A percentile compares a stretch with the other conserved stretches of the same genome.
Evolutionary conservation across 2,888 invertebrate species (phyloP).

Genomic region (Ectemnius lituratus): DNA sequence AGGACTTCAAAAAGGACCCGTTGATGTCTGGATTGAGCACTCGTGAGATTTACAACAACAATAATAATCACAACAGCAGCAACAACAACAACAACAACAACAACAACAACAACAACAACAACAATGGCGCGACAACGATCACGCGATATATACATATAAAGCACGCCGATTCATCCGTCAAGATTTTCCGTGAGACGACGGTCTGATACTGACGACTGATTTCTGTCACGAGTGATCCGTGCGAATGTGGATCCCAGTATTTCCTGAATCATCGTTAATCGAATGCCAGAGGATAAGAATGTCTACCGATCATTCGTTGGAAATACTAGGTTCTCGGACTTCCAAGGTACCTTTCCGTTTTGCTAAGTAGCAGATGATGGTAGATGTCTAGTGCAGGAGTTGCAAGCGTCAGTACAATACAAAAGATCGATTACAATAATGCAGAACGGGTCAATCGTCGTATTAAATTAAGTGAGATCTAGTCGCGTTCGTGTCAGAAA

Average conservation of each 20-base stretch:
- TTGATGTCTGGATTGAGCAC: constrained; percentile 41
- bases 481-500: no score
- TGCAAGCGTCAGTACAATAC: no score
- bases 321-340: no score
- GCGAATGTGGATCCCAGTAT: background rate
- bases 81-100: constrained; percentile 44
- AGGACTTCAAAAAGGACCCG: constrained; percentile 42
- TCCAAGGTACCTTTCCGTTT: no score
- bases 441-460: no score
- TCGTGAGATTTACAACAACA: constrained; percentile 54
- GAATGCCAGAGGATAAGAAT: no score
- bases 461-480: no score
- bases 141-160: constrained; percentile 77
- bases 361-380: no score
- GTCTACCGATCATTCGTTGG: no score
- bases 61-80: constrained; percentile 64
- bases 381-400: no score
- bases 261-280: constrained; percentile 6
- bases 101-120: constrained; percentile 61
- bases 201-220: constrained; percentile 66
- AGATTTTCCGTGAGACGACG: constrained; percentile 78
- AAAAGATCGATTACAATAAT: no score
- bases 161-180: constrained; percentile 76
- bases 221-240: background rate
- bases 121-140: constrained; percentile 73